phyloP scores from a whole-genome alignment of 2,113 vertebrate species.

The Rhabdomys dilectus region DNA sequence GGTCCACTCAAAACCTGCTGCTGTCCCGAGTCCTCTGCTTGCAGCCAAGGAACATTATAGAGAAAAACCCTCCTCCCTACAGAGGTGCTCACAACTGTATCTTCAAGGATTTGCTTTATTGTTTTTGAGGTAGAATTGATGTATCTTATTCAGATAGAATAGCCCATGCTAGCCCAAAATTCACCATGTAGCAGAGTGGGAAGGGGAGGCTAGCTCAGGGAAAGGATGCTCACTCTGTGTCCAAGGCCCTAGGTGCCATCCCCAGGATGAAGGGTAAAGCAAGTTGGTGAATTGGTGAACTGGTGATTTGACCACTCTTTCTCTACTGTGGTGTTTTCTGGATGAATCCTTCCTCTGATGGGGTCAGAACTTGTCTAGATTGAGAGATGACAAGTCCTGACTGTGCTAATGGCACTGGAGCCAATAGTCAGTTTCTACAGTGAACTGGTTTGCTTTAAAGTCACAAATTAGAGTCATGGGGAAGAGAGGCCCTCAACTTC shows the following conservation, averaged over 20 bases:
- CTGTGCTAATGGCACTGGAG: rapidly evolving
- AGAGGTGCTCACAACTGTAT: too few species aligned
- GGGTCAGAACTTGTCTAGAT: not conserved
- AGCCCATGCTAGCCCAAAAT: not conserved
- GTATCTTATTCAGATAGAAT: not conserved
- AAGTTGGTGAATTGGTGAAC: not conserved
- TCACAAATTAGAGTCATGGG: not conserved
- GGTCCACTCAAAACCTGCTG: not conserved
- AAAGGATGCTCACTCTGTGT: too few species aligned
- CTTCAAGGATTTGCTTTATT: not conserved
- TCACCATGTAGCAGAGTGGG: not conserved
- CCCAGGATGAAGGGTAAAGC: not conserved
- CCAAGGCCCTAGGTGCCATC: not conserved
- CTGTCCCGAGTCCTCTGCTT: not conserved
- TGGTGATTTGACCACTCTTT: not conserved
- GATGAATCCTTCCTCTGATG: not conserved
- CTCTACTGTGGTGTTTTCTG: rapidly evolving
- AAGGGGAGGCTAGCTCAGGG: not conserved
- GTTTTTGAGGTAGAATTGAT: not conserved
- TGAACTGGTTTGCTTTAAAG: not conserved
- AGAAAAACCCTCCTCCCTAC: not conserved
- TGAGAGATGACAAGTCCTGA: not conserved
- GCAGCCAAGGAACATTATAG: too few species aligned
- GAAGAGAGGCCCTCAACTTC: not conserved
- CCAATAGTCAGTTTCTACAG: not conserved